phyloP scores from a whole-genome alignment of 2,888 invertebrate genomes.

The Autographa gamma region DNA sequence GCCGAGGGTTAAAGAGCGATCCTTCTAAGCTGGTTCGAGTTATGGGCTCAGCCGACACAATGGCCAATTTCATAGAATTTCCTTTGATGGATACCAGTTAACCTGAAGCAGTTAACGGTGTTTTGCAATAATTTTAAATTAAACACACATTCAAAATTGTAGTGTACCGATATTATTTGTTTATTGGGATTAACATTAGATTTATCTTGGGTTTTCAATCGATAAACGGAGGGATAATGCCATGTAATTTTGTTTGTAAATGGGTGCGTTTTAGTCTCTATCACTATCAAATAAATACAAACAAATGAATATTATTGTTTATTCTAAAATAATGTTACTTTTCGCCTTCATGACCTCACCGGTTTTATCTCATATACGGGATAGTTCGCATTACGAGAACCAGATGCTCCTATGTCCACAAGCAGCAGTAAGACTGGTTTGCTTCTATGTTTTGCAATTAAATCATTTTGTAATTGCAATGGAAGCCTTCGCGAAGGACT shows the following conservation, averaged over 20 bases:
- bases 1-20: slow-evolving; percentile 83
- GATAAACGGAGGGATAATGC: slow-evolving; percentile 8
- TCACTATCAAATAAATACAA: not conserved
- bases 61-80: slow-evolving; percentile 85
- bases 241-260: not conserved
- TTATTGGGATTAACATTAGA: slow-evolving; percentile 19
- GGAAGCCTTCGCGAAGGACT: slow-evolving; percentile 13
- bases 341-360: not conserved
- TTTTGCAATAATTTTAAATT: slow-evolving; percentile 68
- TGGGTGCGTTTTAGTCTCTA: not conserved
- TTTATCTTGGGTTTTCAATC: slow-evolving; percentile 28
- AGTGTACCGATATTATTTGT: slow-evolving; percentile 32
- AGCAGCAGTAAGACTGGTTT: slow-evolving; percentile 36
- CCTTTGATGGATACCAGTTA: slow-evolving; percentile 80
- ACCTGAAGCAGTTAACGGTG: slow-evolving; percentile 73
- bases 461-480: slow-evolving; percentile 45
- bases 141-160: slow-evolving; percentile 51
- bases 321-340: not conserved
- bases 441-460: slow-evolving; percentile 31
- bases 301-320: not conserved
- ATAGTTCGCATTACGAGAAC: slow-evolving; percentile 36
- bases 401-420: slow-evolving; percentile 31
- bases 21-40: slow-evolving; percentile 79
- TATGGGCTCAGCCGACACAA: slow-evolving; percentile 84
- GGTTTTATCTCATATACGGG: slow-evolving; percentile 33